Base-by-base conservation (phyloP, 2,888 invertebrate genomes). In the Phrixothrix hirtus region DNA sequence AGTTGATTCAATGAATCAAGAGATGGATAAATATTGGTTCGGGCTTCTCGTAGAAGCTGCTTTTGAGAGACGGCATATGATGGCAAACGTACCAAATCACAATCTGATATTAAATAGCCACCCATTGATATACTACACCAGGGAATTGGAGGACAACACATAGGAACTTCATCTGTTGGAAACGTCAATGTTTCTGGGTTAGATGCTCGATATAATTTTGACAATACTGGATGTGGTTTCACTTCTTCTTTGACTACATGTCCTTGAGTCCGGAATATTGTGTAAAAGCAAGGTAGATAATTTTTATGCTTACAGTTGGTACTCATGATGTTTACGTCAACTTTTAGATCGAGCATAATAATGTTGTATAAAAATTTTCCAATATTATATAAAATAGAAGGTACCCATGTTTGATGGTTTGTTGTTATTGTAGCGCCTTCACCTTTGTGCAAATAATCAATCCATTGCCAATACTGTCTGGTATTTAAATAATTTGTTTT, bases 1-100 rank as follows among this genome's bases (percentile, higher is more conserved):
- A 98, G 81, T 70, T 94, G 90, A 79, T 98, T 99, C 26, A 99
- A 79, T 13, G 93, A 87, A 78, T 99, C 98, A 38, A 95, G 78
- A 1, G 88, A 83, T 0, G 97, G 94, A 74, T 88, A 88, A 16
- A 95, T 73, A 61, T 86, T 77, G 14, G 81, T 77, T 0, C 78
- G 69, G 1, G 82, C 76, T 11, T 80, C 77, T 27, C 81, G 76
- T 42, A 93, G 74, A 2, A 83, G 78, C 12, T 83, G 77, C 78
- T 79, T 81, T 69, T 91, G 89, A 49, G 81, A 82, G 38, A 79
- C 74, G 42, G 88, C 85, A 65, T 83, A 78, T 36, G 73, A 73
- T 0, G 85, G 84, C 69, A 87, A 75, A 69, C 83, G 82, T 17
- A 87, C 76, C 13, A 86, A 72, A 36, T 83, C 81, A 10, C 86